Evolutionary conservation across 2,888 invertebrate species (phyloP), one percentile per base, ranked within the genome.

Genomic region (Podabrus alpinus): DNA sequence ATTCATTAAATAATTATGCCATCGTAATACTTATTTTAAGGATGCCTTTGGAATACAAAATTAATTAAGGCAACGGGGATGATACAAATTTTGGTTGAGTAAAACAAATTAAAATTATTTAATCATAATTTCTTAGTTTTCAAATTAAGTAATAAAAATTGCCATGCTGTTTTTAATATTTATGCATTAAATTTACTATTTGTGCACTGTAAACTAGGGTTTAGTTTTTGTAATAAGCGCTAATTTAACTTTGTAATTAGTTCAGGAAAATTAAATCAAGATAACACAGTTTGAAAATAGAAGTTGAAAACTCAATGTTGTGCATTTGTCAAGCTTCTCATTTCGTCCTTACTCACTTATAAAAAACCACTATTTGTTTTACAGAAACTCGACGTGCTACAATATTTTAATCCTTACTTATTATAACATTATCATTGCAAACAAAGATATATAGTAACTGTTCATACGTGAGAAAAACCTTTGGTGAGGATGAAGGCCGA

Each of bases 1-100:
- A 72, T 72, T 72, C 68, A 72, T 72, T 72, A 68, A 45, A 68
- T 72, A 72, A 72, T 72, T 72, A 72, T 72, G 64, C 68, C 68
- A 61, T 68, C 68, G 68, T 64, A 64, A 69, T 59, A 25, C 59
- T 66, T 69, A 64, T 68, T 69, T 73, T 16, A 15, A 64, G 21
- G 15, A 60, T 68, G 73, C 45, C 62, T 69, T 73, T 69, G 59
- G 59, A 73, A 73, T 64, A 24, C 25, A 19, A 64, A 66, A 59
- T 25, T 69, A 69, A 73, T 69, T 68, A 69, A 66, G 64, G 7
- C 45, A 45, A n/a, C 45, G 1, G n/a, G 45, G 45, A 45, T 45
- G 45, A 45, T 45, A n/a, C 45, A 45, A 45, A 4, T n/a, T 45
- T 45, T 45, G n/a, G n/a, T 45, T 45, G n/a, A 45, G 45, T 45